Conservation (phyloP, 2,797 vertebrate genomes). For the Tapera naevia region DNA sequence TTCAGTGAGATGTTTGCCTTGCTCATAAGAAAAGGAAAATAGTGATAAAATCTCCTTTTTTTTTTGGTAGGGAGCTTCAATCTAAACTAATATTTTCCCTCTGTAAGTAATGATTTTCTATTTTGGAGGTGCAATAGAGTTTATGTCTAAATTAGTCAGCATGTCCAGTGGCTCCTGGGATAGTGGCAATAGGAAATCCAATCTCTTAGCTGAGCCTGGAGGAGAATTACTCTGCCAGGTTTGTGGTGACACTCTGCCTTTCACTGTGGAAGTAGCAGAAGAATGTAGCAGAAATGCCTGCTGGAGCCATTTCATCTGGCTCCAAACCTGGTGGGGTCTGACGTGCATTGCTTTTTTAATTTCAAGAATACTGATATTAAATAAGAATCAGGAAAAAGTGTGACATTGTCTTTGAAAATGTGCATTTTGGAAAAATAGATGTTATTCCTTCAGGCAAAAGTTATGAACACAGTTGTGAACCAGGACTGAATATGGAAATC, state of each 20-base stretch:
- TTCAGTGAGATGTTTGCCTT: neutral
- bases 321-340: neutral
- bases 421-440: neutral
- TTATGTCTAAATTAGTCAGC: neutral
- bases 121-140: neutral
- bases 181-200: slow-evolving; percentile 29
- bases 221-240: neutral
- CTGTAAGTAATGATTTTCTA: neutral
- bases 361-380: neutral
- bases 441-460: neutral
- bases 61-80: neutral
- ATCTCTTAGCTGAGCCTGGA: neutral
- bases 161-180: neutral
- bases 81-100: neutral
- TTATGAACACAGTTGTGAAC: neutral
- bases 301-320: neutral
- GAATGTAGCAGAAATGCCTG: neutral
- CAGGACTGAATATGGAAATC: neutral
- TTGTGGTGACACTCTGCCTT: neutral
- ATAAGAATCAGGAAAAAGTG: neutral
- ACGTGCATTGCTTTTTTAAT: neutral
- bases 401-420: neutral
- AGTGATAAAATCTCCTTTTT: neutral
- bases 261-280: neutral
- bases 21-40: neutral